Conservation (phyloP, 1,140 invertebrate species). For the Brachionus sp. region DNA sequence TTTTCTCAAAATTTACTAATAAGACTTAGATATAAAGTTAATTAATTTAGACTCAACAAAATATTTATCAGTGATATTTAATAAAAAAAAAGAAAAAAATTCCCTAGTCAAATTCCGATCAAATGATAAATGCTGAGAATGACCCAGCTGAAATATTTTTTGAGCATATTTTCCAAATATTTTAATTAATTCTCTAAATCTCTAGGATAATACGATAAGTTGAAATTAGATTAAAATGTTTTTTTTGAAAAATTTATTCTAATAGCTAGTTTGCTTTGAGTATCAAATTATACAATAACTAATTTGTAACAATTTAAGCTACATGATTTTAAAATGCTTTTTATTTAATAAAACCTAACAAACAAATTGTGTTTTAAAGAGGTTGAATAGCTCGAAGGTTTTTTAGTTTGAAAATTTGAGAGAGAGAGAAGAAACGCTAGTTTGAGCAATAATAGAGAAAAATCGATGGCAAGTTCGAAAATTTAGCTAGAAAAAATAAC, state of each 20-base stretch:
- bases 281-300: background rate
- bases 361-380: background rate
- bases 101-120: background rate
- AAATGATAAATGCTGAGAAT: background rate
- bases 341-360: background rate
- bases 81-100: background rate
- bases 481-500: background rate
- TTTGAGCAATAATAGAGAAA: background rate
- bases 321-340: slow-evolving; percentile 2
- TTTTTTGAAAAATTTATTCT: background rate
- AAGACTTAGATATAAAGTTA: background rate
- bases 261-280: background rate
- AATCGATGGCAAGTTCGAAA: background rate
- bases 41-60: background rate
- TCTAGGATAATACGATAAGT: background rate
- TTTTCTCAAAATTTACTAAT: background rate
- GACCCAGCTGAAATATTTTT: background rate
- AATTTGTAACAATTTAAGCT: background rate
- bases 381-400: background rate
- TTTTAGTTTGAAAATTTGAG: background rate
- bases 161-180: background rate
- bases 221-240: slow-evolving; percentile 5
- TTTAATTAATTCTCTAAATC: background rate
- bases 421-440: background rate
- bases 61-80: slow-evolving; percentile 11